Evolutionary conservation across 2,797 vertebrate genomes (phyloP).

Genomic region (Petrocephalus schoutedeni): DNA sequence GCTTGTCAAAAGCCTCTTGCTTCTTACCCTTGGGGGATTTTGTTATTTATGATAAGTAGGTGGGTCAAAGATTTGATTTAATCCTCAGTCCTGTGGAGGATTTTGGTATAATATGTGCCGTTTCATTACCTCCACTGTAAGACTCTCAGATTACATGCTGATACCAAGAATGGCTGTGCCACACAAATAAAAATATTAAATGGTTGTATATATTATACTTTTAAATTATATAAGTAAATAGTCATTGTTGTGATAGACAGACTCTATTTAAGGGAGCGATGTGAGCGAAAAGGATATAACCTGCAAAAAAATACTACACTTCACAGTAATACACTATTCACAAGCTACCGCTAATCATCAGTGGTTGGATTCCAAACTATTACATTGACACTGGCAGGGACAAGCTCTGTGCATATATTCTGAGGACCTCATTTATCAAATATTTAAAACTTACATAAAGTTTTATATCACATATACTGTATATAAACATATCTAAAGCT

Average conservation of each 20-base stretch:
- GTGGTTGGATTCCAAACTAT: background rate
- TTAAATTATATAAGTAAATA: slow-evolving; percentile 11
- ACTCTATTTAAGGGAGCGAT: background rate
- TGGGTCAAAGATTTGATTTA: slow-evolving; percentile 26
- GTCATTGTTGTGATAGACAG: background rate
- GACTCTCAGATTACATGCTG: background rate
- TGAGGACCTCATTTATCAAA: background rate
- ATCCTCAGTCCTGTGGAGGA: slow-evolving; percentile 6
- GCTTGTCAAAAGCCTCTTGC: background rate
- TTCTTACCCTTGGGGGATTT: slow-evolving; percentile 5
- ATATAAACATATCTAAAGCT: background rate
- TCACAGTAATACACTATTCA: background rate
- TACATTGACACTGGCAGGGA: background rate
- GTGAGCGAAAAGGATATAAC: background rate
- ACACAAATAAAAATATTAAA: background rate
- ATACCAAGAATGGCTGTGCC: background rate
- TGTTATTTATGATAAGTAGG: slow-evolving; percentile 26
- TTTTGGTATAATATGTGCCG: slow-evolving; percentile 5
- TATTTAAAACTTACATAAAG: background rate
- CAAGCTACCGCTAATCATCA: background rate
- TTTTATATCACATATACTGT: background rate
- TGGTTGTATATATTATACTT: background rate
- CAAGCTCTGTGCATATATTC: background rate
- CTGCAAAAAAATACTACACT: background rate
- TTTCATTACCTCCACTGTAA: slow-evolving; percentile 15